Percentiles rank a stretch among this genome's conserved stretches.
Evolutionary conservation across 2,113 vertebrate genomes (phyloP).

Genomic region (Hypocryptadius cinnamomeus): DNA sequence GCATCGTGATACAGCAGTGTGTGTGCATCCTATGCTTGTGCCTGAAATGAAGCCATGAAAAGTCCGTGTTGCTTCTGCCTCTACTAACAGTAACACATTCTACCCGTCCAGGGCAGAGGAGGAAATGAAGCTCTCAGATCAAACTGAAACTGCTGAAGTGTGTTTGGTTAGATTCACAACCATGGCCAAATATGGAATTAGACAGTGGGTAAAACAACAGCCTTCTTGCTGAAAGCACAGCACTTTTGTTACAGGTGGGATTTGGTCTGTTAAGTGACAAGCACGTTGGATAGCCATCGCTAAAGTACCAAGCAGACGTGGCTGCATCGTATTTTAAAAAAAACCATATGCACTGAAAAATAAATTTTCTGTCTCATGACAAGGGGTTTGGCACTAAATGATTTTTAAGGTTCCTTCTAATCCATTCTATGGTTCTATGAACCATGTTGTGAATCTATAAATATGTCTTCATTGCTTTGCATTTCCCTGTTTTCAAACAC

Average conservation of each 20-base stretch:
- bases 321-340: neutral
- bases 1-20: neutral
- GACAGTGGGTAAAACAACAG: neutral
- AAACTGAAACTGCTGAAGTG: neutral
- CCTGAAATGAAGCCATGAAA: neutral
- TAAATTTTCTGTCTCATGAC: neutral
- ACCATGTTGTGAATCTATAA: neutral
- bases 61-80: neutral
- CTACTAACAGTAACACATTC: neutral
- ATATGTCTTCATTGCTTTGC: neutral
- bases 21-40: neutral
- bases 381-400: neutral
- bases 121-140: neutral
- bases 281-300: neutral
- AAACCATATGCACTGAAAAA: rapidly evolving
- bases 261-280: neutral
- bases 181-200: neutral
- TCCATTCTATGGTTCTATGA: neutral
- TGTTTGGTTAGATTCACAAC: neutral
- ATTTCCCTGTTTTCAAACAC: neutral
- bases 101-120: neutral
- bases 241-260: neutral
- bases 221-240: neutral
- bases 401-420: neutral
- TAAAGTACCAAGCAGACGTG: neutral